Evolutionary conservation across 2,797 vertebrate genomes (phyloP).

Genomic region (Pygocentrus nattereri): DNA sequence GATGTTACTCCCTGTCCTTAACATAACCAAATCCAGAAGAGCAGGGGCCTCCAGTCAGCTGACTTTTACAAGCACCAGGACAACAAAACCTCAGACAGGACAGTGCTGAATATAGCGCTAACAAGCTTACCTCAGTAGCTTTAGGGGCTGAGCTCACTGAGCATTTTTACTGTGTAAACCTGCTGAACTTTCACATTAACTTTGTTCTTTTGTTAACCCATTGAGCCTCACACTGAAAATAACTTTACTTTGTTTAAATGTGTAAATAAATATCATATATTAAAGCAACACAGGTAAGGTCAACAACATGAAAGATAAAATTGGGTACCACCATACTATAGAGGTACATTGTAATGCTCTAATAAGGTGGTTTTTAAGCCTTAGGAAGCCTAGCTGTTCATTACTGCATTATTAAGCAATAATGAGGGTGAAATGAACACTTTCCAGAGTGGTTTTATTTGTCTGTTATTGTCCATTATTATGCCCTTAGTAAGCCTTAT

Average conservation of each 20-base stretch:
- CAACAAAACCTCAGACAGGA: constrained; percentile 68
- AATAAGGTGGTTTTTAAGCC: too few relatives aligned
- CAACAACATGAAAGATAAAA: too few relatives aligned
- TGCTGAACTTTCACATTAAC: constrained; percentile 39
- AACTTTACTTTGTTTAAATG: background rate
- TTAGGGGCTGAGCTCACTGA: background rate
- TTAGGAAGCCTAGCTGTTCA: too few relatives aligned
- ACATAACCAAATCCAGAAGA: constrained; percentile 64
- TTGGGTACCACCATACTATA: too few relatives aligned
- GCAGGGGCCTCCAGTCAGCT: constrained; percentile 44
- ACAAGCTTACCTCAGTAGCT: constrained; percentile 26
- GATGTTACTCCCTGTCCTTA: constrained; percentile 63
- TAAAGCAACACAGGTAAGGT: too few relatives aligned
- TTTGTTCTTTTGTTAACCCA: constrained; percentile 34
- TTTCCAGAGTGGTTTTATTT: too few relatives aligned
- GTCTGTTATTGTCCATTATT: too few relatives aligned
- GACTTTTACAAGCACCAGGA: constrained; percentile 66
- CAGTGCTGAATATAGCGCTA: constrained; percentile 47
- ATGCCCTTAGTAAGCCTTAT: too few relatives aligned
- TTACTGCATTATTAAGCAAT: too few relatives aligned
- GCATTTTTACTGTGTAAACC: constrained; percentile 28
- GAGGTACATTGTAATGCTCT: too few relatives aligned
- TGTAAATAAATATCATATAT: too few relatives aligned
- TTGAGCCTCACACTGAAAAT: background rate
- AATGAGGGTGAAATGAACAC: too few relatives aligned